phyloP scores from a whole-genome alignment of 2,888 invertebrate species.

The Tinea pellionella region DNA sequence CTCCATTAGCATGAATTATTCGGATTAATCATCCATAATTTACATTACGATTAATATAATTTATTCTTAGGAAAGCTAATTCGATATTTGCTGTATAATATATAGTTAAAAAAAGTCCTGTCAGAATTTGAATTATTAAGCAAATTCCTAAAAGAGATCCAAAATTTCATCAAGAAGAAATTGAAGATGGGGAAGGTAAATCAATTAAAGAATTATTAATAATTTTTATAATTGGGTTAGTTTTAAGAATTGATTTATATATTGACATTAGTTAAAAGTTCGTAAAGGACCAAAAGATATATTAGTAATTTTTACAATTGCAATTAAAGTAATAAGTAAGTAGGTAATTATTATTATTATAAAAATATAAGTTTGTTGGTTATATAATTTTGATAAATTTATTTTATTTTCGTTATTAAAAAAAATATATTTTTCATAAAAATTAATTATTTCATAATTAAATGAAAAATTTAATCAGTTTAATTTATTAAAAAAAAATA shows the following conservation, averaged over 20 bases:
- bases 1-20: slow-evolving; percentile 76
- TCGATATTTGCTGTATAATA: slow-evolving; percentile 74
- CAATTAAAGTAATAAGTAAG: slow-evolving; percentile 70
- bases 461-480: slow-evolving; percentile 37
- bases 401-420: slow-evolving; percentile 48
- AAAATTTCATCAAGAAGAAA: slow-evolving; percentile 76
- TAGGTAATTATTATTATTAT: slow-evolving; percentile 69
- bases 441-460: slow-evolving; percentile 34
- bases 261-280: slow-evolving; percentile 25
- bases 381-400: slow-evolving; percentile 65
- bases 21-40: slow-evolving; percentile 77
- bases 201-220: slow-evolving; percentile 70
- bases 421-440: slow-evolving; percentile 23
- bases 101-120: slow-evolving; percentile 77
- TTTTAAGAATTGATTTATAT: slow-evolving; percentile 28
- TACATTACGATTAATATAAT: slow-evolving; percentile 77
- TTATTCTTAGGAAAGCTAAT: slow-evolving; percentile 74
- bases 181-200: slow-evolving; percentile 71
- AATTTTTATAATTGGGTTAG: slow-evolving; percentile 65
- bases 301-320: slow-evolving; percentile 70
- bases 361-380: slow-evolving; percentile 57
- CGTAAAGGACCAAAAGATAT: slow-evolving; percentile 66
- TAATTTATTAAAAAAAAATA: slow-evolving; percentile 29
- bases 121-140: slow-evolving; percentile 74
- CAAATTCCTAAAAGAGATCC: slow-evolving; percentile 74